Conservation (phyloP, 37 sponge, comb jelly and placozoan species). For the Petrosia ficiformis region DNA sequence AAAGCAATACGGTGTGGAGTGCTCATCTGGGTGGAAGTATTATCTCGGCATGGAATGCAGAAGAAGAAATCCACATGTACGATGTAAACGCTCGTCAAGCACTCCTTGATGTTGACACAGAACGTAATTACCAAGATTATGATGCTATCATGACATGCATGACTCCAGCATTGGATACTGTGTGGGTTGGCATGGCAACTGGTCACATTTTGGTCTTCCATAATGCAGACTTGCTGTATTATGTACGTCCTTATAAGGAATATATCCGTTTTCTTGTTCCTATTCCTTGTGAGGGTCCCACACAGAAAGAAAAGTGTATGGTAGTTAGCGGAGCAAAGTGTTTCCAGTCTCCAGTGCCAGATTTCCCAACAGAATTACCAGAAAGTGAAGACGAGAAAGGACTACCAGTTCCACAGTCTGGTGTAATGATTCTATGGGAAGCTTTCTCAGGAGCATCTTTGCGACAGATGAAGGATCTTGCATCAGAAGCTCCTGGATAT, state of each 20-base stretch:
- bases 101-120: slow-evolving; percentile 2
- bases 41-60: slow-evolving; percentile 72
- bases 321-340: slow-evolving; percentile 65
- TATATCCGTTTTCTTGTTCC: slow-evolving; percentile 65
- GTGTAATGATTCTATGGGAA: slow-evolving; percentile 65
- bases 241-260: slow-evolving; percentile 61
- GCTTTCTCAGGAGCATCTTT: slow-evolving; percentile 45
- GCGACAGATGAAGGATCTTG: slow-evolving; percentile 54
- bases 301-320: slow-evolving; percentile 67
- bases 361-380: not conserved
- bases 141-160: slow-evolving; percentile 69
- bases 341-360: slow-evolving; percentile 25
- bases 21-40: slow-evolving; percentile 47
- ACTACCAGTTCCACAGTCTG: not conserved
- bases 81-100: slow-evolving; percentile 23
- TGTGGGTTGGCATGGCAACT: slow-evolving; percentile 84
- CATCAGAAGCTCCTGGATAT: slow-evolving; percentile 18
- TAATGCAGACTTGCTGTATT: slow-evolving; percentile 47
- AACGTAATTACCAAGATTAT: not conserved
- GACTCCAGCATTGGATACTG: slow-evolving; percentile 66
- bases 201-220: slow-evolving; percentile 83
- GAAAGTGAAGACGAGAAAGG: slow-evolving; percentile 30
- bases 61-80: slow-evolving; percentile 31
- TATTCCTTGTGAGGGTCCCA: slow-evolving; percentile 47
- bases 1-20: slow-evolving; percentile 69